phyloP scores from a whole-genome alignment of 2,797 vertebrate species.

The Rhinatrema bivittatum region DNA sequence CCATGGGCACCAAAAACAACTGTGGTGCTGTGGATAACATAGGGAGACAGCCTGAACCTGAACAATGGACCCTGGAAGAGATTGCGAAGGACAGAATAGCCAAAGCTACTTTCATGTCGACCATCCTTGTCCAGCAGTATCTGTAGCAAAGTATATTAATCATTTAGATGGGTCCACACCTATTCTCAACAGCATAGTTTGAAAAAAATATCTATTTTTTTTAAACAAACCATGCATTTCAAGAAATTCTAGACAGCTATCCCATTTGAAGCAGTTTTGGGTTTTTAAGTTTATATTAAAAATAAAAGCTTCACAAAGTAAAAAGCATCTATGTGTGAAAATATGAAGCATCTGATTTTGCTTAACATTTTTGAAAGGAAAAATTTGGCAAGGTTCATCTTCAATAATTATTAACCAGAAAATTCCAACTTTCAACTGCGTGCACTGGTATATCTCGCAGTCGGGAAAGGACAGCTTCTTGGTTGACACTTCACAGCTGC shows the following conservation, averaged over 20 bases:
- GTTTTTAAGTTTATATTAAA: conserved; percentile 47
- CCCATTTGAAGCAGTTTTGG: conserved; percentile 45
- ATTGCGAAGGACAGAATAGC: too few relatives aligned
- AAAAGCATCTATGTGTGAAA: conserved; percentile 16
- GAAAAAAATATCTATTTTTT: too few relatives aligned
- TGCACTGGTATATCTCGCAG: neutral
- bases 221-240: too few relatives aligned
- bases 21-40: too few relatives aligned
- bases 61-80: too few relatives aligned
- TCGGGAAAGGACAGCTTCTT: neutral
- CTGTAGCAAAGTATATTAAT: conserved; percentile 46
- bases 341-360: conserved; percentile 20
- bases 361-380: conserved; percentile 18
- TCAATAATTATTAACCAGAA: conserved; percentile 11
- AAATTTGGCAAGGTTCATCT: conserved; percentile 1
- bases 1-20: too few relatives aligned
- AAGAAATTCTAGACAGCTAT: conserved; percentile 56
- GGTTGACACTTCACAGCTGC: too few relatives aligned
- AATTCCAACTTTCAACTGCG: conserved; percentile 1
- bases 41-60: too few relatives aligned
- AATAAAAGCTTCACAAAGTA: conserved; percentile 24
- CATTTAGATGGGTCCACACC: conserved; percentile 43
- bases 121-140: too few relatives aligned
- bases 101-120: too few relatives aligned
- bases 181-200: conserved; percentile 53